Evolutionary conservation across 2,888 invertebrate genomes (phyloP).

Genomic region (Pyralis farinalis): DNA sequence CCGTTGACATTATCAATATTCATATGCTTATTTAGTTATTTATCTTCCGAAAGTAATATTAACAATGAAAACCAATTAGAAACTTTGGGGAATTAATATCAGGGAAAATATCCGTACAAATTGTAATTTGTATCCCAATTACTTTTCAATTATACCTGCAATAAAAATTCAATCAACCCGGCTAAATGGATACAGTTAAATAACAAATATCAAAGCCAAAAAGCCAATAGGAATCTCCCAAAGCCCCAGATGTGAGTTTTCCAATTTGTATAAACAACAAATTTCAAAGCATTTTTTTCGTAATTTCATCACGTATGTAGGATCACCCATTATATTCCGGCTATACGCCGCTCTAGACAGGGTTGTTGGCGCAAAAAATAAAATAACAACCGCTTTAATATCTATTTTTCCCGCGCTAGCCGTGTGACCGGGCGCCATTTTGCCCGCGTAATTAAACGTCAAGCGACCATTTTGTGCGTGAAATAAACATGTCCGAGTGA

Average conservation of each 20-base stretch:
- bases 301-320: conserved; percentile 1
- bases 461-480: conserved; percentile 32
- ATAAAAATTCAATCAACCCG: not conserved
- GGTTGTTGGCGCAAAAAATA: not conserved
- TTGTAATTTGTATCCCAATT: no score
- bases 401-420: not conserved
- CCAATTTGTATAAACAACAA: not conserved
- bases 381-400: not conserved
- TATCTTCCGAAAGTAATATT: no score
- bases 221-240: not conserved
- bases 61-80: no score
- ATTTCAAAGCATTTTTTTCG: conserved; percentile 2
- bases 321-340: not conserved
- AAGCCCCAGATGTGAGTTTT: not conserved
- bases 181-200: not conserved
- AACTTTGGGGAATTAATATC: no score
- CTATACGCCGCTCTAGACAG: not conserved
- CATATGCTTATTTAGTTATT: no score
- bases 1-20: no score
- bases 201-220: not conserved
- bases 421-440: conserved; percentile 25
- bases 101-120: no score
- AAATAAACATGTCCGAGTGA: conserved; percentile 30
- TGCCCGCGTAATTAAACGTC: conserved; percentile 64
- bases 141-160: not conserved